phyloP scores from a whole-genome alignment of 2,113 vertebrate genomes.

The Nothoprocta pentlandii region DNA sequence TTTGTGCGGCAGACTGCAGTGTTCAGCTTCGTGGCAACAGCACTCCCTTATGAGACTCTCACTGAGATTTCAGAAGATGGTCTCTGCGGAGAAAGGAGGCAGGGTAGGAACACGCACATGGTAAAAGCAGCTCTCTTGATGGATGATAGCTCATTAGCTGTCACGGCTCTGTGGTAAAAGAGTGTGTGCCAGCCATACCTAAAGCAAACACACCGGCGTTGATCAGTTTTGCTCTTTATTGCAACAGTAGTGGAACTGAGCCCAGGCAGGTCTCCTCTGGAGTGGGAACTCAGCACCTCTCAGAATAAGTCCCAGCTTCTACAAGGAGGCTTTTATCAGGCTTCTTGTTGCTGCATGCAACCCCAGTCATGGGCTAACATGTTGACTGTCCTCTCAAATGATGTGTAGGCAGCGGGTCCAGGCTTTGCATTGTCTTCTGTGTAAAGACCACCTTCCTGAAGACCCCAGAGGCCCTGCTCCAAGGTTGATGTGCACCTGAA shows the following conservation, averaged over 20 bases:
- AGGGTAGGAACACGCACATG: fast-evolving
- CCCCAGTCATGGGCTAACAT: fast-evolving
- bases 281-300: not conserved
- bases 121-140: not conserved
- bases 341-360: not conserved
- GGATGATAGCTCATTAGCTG: not conserved
- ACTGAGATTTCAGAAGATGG: fast-evolving
- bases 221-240: not conserved
- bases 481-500: not conserved
- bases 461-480: fast-evolving
- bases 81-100: not conserved
- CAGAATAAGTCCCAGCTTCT: not conserved
- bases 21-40: not conserved
- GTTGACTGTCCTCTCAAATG: not conserved
- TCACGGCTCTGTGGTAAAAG: constrained; percentile 43
- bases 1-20: not conserved
- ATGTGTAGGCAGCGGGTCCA: not conserved
- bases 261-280: not conserved
- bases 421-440: not conserved
- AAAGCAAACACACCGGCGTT: not conserved
- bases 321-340: fast-evolving
- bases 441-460: not conserved
- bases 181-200: not conserved
- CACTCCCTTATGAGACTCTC: fast-evolving
- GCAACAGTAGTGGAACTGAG: not conserved